Evolutionary conservation across 2,113 vertebrate species (phyloP).

Genomic region (Lasiurus borealis): DNA sequence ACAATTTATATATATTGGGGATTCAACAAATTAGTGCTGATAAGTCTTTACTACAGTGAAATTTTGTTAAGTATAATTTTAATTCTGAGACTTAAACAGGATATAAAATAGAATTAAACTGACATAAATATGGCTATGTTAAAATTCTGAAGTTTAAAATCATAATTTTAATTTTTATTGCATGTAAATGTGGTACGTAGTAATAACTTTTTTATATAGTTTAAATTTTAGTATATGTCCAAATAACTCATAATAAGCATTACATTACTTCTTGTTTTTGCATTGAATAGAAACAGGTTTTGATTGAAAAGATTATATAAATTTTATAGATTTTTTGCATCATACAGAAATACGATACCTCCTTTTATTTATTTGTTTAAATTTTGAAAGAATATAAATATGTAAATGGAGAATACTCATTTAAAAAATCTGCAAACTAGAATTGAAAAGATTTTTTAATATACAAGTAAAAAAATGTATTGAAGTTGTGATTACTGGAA

Average conservation of each 20-base stretch:
- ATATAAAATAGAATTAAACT: neutral
- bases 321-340: neutral
- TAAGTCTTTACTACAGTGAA: neutral
- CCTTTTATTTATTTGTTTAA: neutral
- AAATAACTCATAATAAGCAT: neutral
- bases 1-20: neutral
- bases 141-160: neutral
- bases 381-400: neutral
- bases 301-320: neutral
- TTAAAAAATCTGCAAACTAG: neutral
- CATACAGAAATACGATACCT: neutral
- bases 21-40: neutral
- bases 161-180: neutral
- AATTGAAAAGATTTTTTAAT: neutral
- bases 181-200: neutral
- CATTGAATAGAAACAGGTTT: neutral
- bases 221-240: neutral
- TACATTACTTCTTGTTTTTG: constrained; percentile 3
- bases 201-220: neutral
- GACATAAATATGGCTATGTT: neutral
- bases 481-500: neutral
- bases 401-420: neutral
- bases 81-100: neutral
- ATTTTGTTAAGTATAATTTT: neutral
- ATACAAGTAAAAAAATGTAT: neutral